Conservation (phyloP, 2,113 vertebrate species). For the Onychostruthus taczanowskii region DNA sequence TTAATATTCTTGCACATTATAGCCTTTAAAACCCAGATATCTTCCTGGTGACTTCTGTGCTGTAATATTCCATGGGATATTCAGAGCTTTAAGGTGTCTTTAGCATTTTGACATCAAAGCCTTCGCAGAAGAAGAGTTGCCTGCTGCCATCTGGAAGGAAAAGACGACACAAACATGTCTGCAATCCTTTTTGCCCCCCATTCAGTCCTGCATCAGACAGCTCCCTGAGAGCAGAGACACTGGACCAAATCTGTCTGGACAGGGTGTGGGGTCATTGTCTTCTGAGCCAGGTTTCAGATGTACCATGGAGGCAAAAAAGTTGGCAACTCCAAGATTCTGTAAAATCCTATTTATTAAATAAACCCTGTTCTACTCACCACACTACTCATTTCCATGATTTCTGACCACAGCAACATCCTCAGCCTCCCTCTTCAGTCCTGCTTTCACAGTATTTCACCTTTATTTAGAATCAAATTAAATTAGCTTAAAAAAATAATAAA, state of each 20-base stretch:
- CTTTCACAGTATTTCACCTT: not conserved
- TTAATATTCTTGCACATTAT: not conserved
- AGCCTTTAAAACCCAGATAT: not conserved
- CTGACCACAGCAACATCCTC: not conserved
- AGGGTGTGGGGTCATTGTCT: rapidly evolving
- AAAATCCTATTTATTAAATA: not conserved
- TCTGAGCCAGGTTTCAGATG: not conserved
- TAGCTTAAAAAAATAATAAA: not conserved
- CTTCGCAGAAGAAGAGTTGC: not conserved
- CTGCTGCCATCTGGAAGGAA: not conserved
- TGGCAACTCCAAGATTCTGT: not conserved
- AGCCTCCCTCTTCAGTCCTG: not conserved
- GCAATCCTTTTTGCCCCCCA: not conserved
- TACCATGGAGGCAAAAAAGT: not conserved
- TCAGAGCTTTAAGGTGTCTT: constrained; percentile 1
- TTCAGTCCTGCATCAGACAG: not conserved
- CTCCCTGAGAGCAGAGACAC: not conserved
- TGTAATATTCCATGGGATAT: not conserved
- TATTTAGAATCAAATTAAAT: constrained; percentile 4
- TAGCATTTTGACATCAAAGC: not conserved
- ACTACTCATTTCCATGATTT: not conserved
- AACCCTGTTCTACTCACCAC: not conserved
- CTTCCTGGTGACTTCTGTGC: not conserved
- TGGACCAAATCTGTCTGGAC: not conserved
- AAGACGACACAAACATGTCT: not conserved